Evolutionary conservation across 2,113 vertebrate genomes (phyloP).

Genomic region (Burhinus oedicnemus): DNA sequence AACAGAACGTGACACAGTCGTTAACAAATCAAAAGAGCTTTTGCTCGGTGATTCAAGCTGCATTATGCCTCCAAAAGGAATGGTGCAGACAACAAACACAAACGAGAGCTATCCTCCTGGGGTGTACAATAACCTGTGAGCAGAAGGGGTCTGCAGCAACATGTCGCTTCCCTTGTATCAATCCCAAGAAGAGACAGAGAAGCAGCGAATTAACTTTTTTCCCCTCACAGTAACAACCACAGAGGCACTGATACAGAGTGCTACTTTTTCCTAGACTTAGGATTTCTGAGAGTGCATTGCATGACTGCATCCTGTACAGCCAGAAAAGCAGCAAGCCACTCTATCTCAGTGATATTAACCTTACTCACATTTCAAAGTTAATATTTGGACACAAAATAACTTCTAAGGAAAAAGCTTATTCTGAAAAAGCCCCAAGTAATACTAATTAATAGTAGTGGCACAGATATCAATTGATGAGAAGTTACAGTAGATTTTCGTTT

Average conservation of each 20-base stretch:
- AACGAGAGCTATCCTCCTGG: neutral
- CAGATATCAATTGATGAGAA: neutral
- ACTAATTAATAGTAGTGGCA: neutral
- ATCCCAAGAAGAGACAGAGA: neutral
- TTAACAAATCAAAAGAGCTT: neutral
- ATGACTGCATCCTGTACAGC: neutral
- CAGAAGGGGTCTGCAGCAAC: neutral
- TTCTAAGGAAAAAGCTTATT: neutral
- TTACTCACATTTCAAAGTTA: neutral
- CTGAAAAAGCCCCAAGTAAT: neutral
- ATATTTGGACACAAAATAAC: neutral
- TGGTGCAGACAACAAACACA: neutral
- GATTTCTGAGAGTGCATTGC: neutral
- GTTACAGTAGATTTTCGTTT: neutral
- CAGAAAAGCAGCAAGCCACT: neutral
- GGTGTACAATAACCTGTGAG: neutral
- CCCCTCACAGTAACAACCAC: neutral
- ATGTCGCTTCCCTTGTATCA: neutral
- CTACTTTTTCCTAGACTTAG: neutral
- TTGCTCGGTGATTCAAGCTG: neutral
- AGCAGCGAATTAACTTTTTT: neutral
- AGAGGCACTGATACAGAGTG: neutral
- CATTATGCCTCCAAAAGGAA: neutral
- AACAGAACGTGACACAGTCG: rapidly evolving
- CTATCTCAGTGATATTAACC: neutral